Evolutionary conservation across 2,888 invertebrate genomes (phyloP), one percentile per base, ranked within the genome.

Genomic region (Seladonia tumulorum): DNA sequence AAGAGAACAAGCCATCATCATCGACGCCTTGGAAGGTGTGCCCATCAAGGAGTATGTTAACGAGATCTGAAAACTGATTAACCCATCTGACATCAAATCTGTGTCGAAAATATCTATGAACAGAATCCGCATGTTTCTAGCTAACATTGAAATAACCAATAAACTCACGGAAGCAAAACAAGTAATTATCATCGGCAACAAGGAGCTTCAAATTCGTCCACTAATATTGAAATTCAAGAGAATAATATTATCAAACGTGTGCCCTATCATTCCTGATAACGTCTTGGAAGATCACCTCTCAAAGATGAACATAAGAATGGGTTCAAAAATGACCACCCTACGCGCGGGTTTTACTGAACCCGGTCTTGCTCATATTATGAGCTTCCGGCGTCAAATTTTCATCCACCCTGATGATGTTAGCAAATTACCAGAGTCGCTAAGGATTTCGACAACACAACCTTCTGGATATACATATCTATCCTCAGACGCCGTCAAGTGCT

Each of bases 181-280:
- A 39, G 25, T 10, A n/a, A n/a, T 12, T 63, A 39, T 18, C 25
- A 29, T 45, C 42, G 42, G 10, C 10, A 39, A 42, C 4, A 5
- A 35, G 7, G 5, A 18, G 5, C 39, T 75, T 22, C 10, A 57
- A 75, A 75, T 75, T 8, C 29, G 75, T 3, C 75, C 57, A 14
- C n/a, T 63, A 18, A 75, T 45, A 0, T n/a, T 14, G 12, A 42
- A 22, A 4, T 10, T 7, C 22, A 68, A 68, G 39, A 68, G 35
- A 18, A 22, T 35, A 14, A 68, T 70, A 39, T 22, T 75, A 75
- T 60, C 63, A 3, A 75, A 75, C 42, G 75, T 75, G 7, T 75
- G 75, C n/a, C 57, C 45, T 7, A 75, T 75, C 14, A 75, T 75
- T 2, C 75, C 45, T 1, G 42, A 63, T 16, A n/a, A 63, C 0